Evolutionary conservation across 2,888 invertebrate species (phyloP).

Genomic region (Reticulitermes lucifugus): DNA sequence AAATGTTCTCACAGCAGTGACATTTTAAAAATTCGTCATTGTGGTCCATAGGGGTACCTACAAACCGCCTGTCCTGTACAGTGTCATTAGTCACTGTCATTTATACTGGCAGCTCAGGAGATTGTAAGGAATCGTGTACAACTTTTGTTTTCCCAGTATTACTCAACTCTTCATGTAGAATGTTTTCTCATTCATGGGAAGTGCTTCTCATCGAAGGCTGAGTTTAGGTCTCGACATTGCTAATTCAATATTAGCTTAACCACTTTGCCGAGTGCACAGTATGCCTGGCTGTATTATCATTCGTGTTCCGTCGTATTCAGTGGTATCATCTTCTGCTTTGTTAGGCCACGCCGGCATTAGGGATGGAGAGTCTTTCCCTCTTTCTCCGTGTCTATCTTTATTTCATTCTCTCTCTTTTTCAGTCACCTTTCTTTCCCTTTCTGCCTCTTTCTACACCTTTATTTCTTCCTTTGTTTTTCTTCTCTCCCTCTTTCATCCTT

Average conservation of each 20-base stretch:
- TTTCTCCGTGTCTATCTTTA: too few species aligned
- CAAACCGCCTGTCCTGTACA: background rate
- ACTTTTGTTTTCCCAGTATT: background rate
- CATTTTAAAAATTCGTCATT: slow-evolving; percentile 1
- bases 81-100: background rate
- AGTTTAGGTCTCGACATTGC: background rate
- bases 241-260: slow-evolving; percentile 13
- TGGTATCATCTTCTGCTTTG: background rate
- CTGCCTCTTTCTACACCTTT: too few species aligned
- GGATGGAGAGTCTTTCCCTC: too few species aligned
- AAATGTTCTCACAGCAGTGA: slow-evolving; percentile 6
- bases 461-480: too few species aligned
- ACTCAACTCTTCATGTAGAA: background rate
- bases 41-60: background rate
- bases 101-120: background rate
- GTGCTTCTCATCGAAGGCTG: background rate
- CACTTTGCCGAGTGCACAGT: background rate
- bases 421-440: too few species aligned
- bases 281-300: background rate
- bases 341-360: too few species aligned
- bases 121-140: background rate
- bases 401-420: too few species aligned
- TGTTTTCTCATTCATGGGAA: slow-evolving; percentile 1
- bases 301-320: background rate
- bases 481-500: too few species aligned